Evolutionary conservation across 2,888 invertebrate species (phyloP), one percentile per base, ranked within the genome.

Genomic region (Galerucella calmariensis): DNA sequence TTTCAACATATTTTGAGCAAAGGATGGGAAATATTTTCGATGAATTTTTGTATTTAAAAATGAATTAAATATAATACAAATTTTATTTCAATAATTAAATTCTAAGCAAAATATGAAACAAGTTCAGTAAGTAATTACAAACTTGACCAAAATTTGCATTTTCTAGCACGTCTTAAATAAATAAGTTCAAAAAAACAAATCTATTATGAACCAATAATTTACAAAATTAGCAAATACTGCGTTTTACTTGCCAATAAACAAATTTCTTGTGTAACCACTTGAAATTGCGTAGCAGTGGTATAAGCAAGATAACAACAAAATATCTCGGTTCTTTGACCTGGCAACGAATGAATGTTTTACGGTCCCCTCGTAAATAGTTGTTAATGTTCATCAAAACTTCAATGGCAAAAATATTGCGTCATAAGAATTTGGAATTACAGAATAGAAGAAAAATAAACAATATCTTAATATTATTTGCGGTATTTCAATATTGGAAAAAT

Each of bases 351-450:
- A 63, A 16, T 14, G 12, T 63, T 20, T 63, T 11, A 44, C 16
- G 4, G 11, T 16, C 3, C 56, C 53, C 67, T 35, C 11, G 67
- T 67, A 67, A 35, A 27, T 56, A 56, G 9, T 48, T 16, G n/a
- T 41, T 56, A 65, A 46, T 44, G 12, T 44, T 27, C 46, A 16
- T 65, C 63, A 67, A 67, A 67, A 16, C 35, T 67, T 56, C 41
- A 65, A 20, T 67, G 16, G 53, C 27, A 67, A 56, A n/a, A 67
- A 41, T 35, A 67, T 67, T 53, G 67, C 67, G 67, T 56, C 53
- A 67, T 56, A 67, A 56, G 41, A 56, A 56, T 67, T 67, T 56
- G 20, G 41, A 24, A 53, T 56, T 67, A 53, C 56, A 56, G 67
- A 35, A 67, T 46, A 67, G 56, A 24, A 48, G 12, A 66, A 16